phyloP scores from a whole-genome alignment of 2,797 vertebrate species.

The Steatocranus sp. region DNA sequence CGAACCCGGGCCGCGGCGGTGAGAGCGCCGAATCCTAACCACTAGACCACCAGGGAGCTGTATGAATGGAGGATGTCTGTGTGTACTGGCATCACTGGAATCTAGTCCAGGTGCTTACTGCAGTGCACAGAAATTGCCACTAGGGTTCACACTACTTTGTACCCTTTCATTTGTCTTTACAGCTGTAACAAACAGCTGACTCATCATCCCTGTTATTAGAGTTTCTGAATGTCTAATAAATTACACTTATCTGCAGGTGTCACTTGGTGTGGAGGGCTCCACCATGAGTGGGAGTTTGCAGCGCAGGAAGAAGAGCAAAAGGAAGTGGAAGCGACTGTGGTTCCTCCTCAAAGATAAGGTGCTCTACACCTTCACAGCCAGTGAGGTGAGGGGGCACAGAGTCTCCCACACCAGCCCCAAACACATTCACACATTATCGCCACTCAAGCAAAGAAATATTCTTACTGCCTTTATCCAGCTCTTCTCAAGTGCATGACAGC shows the following conservation, averaged over 20 bases:
- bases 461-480: not conserved
- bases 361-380: slow-evolving; percentile 92
- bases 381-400: slow-evolving; percentile 87
- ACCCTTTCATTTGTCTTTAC: not conserved
- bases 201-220: not conserved
- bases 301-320: slow-evolving; percentile 90
- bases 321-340: slow-evolving; percentile 97
- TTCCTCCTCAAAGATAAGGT: slow-evolving; percentile 99
- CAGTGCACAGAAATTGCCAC: not conserved
- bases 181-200: not conserved
- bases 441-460: not conserved
- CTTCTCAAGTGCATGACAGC: not conserved
- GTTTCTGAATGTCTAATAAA: not conserved
- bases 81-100: not conserved
- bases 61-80: accelerated
- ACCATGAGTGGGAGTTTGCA: slow-evolving; percentile 90
- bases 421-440: slow-evolving; percentile 7
- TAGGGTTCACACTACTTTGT: not conserved
- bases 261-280: slow-evolving; percentile 84
- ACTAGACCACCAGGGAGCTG: slow-evolving; percentile 40
- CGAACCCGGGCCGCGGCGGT: slow-evolving; percentile 68
- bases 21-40: slow-evolving; percentile 73
- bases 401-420: slow-evolving; percentile 75
- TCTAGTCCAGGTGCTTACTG: not conserved
- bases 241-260: slow-evolving; percentile 72